Percentiles rank a stretch among this genome's conserved stretches.
Conservation (phyloP, 2,888 invertebrate species). For the Selenia dentaria region DNA sequence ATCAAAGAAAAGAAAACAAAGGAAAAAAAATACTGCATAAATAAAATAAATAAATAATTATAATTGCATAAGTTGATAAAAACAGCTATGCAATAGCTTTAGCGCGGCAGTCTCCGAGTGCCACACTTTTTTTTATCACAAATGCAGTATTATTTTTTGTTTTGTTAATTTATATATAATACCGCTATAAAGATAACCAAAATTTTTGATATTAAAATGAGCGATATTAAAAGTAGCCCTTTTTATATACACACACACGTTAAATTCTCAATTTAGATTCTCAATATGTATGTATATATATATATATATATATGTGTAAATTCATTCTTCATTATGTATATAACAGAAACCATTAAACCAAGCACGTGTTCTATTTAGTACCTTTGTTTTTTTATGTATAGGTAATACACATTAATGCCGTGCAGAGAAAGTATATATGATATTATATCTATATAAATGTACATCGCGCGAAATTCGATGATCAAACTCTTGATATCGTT, state of each 20-base stretch:
- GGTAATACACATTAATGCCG: conserved; percentile 28
- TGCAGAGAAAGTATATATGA: conserved; percentile 26
- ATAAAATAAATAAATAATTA: neutral
- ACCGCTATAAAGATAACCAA: conserved; percentile 22
- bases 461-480: neutral
- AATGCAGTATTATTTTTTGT: conserved; percentile 18
- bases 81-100: conserved; percentile 3
- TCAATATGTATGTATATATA: conserved; percentile 16
- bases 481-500: neutral
- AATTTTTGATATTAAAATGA: conserved; percentile 23
- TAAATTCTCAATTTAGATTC: conserved; percentile 24
- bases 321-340: conserved; percentile 18
- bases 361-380: conserved; percentile 26
- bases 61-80: neutral
- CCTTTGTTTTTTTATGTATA: conserved; percentile 12
- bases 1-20: conserved; percentile 1
- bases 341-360: conserved; percentile 25
- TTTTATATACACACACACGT: conserved; percentile 17
- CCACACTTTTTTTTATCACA: conserved; percentile 4
- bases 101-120: conserved; percentile 4
- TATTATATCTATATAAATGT: conserved; percentile 23
- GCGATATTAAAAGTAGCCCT: conserved; percentile 25
- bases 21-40: conserved; percentile 3
- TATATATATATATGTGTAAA: neutral
- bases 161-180: conserved; percentile 16